Evolutionary conservation across 2,888 invertebrate species (phyloP), one percentile per base, ranked within the genome.

Genomic region (Apotomis capreana): DNA sequence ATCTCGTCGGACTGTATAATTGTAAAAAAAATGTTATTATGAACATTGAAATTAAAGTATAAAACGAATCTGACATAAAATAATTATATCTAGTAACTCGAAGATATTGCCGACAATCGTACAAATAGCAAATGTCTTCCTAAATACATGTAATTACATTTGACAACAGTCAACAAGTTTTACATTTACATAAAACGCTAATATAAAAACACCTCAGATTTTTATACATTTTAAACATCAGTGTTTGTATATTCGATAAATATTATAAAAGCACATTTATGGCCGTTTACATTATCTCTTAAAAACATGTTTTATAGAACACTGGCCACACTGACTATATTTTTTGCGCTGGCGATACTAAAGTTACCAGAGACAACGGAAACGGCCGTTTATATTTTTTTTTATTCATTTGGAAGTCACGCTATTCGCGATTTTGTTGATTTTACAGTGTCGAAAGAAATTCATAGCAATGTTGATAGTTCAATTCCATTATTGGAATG

Each of bases 131-230:
- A 62, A 62, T 58, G 9, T 46, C 36, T 36, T 10, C 12, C 51
- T 61, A 71, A 61, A 70, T 49, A 63, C 67, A 68, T 62, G 52
- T 61, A 64, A 5, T 55, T 69, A 58, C 13, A 51, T 69, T 73
- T 74, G 74, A 77, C 74, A 79, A 78, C 79, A 78, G 77, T 79
- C 79, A 78, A 78, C 77, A 79, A 77, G 74, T 74, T 58, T 74
- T 69, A 74, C 74, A 75, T 72, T 69, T 77, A 74, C 67, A 69
- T 77, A 69, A 81, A 78, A 80, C 76, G 77, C 63, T 67, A 71
- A 65, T 69, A 65, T 71, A 69, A 64, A 71, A 71, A 74, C 67
- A 74, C 59, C 26, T 70, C 65, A 51, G 60, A 46, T 13, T 40
- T 44, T 59, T 51, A 55, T 49, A 49, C 10, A 49, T 52, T 54